Percentiles rank a stretch among this genome's conserved stretches.
phyloP scores from a whole-genome alignment of 2,888 invertebrate species.

The Teleiodes luculella region DNA sequence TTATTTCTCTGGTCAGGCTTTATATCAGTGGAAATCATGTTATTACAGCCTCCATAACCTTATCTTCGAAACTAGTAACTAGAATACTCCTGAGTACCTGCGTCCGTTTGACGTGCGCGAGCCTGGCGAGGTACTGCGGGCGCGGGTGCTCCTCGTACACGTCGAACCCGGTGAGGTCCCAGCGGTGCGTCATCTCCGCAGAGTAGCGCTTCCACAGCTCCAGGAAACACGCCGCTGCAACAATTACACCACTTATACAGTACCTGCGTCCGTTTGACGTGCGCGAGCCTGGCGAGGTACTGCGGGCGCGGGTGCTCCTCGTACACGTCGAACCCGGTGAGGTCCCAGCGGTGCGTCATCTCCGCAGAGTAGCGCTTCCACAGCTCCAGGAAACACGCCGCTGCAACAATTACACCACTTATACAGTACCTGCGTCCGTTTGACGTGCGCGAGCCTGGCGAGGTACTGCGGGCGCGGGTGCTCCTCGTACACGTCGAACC shows the following conservation, averaged over 20 bases:
- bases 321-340: conserved; percentile 93
- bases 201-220: conserved; percentile 98
- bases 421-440: conserved; percentile 81
- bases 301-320: conserved; percentile 97
- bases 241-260: neutral
- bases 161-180: conserved; percentile 97
- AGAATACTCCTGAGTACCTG: conserved; percentile 75
- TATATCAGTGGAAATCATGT: too few relatives aligned
- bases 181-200: conserved; percentile 95
- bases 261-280: conserved; percentile 85
- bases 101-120: conserved; percentile 86
- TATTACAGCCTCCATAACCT: too few relatives aligned
- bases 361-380: conserved; percentile 98
- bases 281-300: conserved; percentile 88
- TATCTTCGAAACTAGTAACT: too few relatives aligned
- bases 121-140: conserved; percentile 91
- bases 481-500: conserved; percentile 94
- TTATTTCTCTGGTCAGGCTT: too few relatives aligned
- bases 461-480: conserved; percentile 96
- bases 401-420: conserved; percentile 63
- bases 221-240: conserved; percentile 89
- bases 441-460: conserved; percentile 86
- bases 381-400: conserved; percentile 93
- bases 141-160: conserved; percentile 95
- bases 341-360: conserved; percentile 97